Conservation (phyloP, 2,113 vertebrate species). For the Phyllopteryx taeniolatus region DNA sequence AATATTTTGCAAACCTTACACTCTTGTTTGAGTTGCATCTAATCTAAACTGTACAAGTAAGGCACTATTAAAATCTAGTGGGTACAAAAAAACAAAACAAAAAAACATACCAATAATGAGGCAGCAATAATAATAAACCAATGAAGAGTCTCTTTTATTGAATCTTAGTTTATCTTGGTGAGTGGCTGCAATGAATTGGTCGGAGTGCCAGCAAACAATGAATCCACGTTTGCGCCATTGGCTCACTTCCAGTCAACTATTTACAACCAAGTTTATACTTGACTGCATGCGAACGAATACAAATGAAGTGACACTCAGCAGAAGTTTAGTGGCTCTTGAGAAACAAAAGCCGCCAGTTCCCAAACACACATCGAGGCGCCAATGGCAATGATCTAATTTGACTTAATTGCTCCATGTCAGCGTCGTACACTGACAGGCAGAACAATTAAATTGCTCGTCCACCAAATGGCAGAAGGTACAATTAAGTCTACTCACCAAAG, state of each 20-base stretch:
- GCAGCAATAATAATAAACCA: neutral
- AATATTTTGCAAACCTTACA: neutral
- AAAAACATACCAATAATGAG: neutral
- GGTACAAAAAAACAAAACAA: no score
- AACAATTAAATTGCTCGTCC: neutral
- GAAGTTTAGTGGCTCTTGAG: neutral
- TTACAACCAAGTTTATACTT: neutral
- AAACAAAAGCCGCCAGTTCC: neutral
- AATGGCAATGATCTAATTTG: neutral
- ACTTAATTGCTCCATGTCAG: neutral
- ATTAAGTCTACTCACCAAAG: conserved; percentile 59
- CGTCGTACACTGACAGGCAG: neutral
- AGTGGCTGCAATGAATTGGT: neutral
- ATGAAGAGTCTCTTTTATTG: neutral
- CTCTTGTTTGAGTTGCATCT: neutral
- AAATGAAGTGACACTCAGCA: neutral
- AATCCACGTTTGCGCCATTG: neutral
- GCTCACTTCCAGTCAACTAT: neutral
- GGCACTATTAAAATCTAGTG: no score
- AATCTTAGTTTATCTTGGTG: neutral
- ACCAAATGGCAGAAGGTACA: neutral
- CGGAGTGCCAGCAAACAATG: neutral
- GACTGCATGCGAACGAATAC: neutral
- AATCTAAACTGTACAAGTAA: no score
- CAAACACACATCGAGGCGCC: neutral